These are phyloP conservation scores for Ataeniobius toweri DNA, from an alignment of 2,797 vertebrate genomes.

Conservation along the genomic window DNA sequence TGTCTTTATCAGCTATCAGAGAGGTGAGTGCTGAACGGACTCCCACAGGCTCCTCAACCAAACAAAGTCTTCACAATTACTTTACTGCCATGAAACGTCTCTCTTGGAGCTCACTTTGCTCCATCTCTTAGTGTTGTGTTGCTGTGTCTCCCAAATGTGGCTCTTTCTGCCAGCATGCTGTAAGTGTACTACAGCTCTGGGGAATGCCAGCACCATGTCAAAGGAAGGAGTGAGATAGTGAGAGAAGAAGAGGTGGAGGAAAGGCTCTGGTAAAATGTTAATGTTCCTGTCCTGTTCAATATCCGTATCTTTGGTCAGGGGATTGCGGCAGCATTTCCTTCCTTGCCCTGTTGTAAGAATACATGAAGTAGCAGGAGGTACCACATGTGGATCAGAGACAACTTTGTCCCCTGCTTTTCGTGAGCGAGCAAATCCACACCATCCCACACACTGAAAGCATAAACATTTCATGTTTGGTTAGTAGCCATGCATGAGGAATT, in stretches of 20 bases:
- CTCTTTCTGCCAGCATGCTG: slow-evolving; percentile 38
- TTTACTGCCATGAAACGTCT: slow-evolving; percentile 35
- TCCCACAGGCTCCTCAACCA: slow-evolving; percentile 34
- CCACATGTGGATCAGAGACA: slow-evolving; percentile 45
- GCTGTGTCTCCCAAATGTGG: slow-evolving; percentile 36
- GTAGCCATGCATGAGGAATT: slow-evolving; percentile 63
- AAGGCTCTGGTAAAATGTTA: slow-evolving; percentile 75
- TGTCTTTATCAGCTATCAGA: slow-evolving; percentile 38
- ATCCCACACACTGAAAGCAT: slow-evolving; percentile 64
- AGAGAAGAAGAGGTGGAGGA: slow-evolving; percentile 31
- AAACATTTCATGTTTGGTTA: slow-evolving; percentile 77
- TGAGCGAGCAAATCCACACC: slow-evolving; percentile 31
- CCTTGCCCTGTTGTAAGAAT: slow-evolving; percentile 39
- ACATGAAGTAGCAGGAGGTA: slow-evolving; percentile 43
- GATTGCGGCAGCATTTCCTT: slow-evolving; percentile 25
- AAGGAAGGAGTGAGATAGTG: slow-evolving; percentile 33
- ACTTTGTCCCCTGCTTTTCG: slow-evolving; percentile 49
- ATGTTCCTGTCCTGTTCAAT: slow-evolving; percentile 72
- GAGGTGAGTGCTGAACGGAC: slow-evolving; percentile 25
- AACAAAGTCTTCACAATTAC: slow-evolving; percentile 34
- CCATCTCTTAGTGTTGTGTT: slow-evolving; percentile 20
- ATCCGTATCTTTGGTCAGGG: slow-evolving; percentile 55
- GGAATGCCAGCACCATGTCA: slow-evolving; percentile 44
- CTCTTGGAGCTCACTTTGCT: slow-evolving; percentile 34
- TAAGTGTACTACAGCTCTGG: slow-evolving; percentile 49